Evolutionary conservation across 2,113 vertebrate species (phyloP), one percentile per base, ranked within the genome.

Genomic region (Polypterus senegalus): DNA sequence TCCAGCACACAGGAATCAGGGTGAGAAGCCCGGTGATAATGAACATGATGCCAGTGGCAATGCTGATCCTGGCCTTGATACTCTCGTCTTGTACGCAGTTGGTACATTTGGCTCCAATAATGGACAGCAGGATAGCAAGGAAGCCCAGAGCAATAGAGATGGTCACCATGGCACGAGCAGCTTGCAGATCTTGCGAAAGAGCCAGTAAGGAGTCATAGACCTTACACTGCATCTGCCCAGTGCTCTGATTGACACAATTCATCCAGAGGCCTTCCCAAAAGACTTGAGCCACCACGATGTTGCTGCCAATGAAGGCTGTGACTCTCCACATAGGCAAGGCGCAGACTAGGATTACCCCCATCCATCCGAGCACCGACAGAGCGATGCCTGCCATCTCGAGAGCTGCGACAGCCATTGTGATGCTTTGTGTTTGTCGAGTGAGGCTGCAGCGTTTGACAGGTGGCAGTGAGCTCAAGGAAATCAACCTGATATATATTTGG

Each of bases 221-320:
- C 64, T 88, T 88, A 60, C 86, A 88, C 64, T 88, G 86, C 86
- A 88, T 88, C 74, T 88, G 86, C 10, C 86, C 86, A 0, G 86
- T 88, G 72, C 86, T 88, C 77, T 88, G 86, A 3, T 70, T 51
- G 48, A 88, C 81, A 1, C 86, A 88, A 70, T 0, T 83, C 84
- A 88, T 86, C 86, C 86, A 88, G 49, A 88, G 81, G 6, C 86
- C 86, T 52, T 86, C 82, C 82, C 79, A 86, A 1, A 9, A 0
- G 1, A 56, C 74, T 73, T 88, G 86, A 2, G 86, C 57, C 1
- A 84, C 86, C 6, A 86, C 67, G 4, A 88, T 88, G 77, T 73
- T 83, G 71, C 57, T 80, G 54, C 86, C 84, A 4, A 88, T 82
- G 49, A 86, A 86, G 58, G 86, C 84, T 1, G 72, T 72, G 61